Evolutionary conservation across 1,140 invertebrate species (phyloP).

Genomic region (Nasonia giraulti): DNA sequence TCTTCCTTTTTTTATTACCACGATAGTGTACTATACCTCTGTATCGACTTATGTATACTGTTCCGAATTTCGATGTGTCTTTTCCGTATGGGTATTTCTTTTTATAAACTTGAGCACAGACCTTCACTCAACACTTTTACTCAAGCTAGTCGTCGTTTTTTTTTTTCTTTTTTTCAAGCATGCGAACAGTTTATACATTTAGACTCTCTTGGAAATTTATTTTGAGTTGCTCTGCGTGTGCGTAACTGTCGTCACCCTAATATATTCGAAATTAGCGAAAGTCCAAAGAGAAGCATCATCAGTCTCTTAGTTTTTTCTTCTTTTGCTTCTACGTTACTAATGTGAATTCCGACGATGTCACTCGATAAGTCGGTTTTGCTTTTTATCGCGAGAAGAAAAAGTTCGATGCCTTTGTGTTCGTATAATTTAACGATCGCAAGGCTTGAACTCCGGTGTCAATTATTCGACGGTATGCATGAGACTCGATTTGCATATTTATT

Average conservation of each 20-base stretch:
- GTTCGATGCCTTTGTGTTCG: not conserved
- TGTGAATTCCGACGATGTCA: too few species aligned
- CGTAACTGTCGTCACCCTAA: not conserved
- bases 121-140: constrained; percentile 3
- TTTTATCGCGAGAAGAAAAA: not conserved
- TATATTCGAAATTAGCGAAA: not conserved
- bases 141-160: not conserved
- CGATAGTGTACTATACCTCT: not conserved
- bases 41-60: not conserved
- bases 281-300: not conserved
- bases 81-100: not conserved
- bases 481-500: too few species aligned
- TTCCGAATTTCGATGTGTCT: not conserved
- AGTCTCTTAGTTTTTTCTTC: not conserved
- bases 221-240: not conserved
- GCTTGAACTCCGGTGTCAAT: too few species aligned
- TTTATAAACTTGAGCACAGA: not conserved
- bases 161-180: not conserved
- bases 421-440: too few species aligned
- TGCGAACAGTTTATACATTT: not conserved
- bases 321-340: not conserved
- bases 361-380: not conserved
- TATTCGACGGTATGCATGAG: too few species aligned
- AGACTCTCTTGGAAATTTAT: not conserved
- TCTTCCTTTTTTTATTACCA: not conserved